Percentiles rank a stretch among this genome's conserved stretches.
phyloP scores from a whole-genome alignment of 2,888 invertebrate genomes.

The Sarcophaga caerulescens region DNA sequence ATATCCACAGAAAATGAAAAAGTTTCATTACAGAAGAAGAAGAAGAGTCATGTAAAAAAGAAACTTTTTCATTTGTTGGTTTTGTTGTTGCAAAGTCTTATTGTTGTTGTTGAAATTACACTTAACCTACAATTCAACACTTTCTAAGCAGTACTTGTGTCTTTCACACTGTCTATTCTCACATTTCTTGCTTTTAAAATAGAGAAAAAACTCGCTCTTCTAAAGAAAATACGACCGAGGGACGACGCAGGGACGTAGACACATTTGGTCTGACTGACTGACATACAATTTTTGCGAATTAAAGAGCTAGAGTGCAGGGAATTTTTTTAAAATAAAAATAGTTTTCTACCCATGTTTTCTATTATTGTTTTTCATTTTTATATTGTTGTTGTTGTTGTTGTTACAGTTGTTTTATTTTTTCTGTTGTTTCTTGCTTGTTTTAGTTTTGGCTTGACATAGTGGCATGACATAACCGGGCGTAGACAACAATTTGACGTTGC shows the following conservation, averaged over 20 bases:
- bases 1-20: constrained; percentile 19
- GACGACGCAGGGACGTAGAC: background rate
- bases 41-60: constrained; percentile 30
- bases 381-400: background rate
- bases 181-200: background rate
- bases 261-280: constrained; percentile 17
- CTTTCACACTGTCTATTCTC: constrained; percentile 18
- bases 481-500: constrained; percentile 24
- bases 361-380: constrained; percentile 26
- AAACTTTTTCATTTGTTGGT: constrained; percentile 29
- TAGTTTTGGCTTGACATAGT: constrained; percentile 46
- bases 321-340: constrained; percentile 11
- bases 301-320: constrained; percentile 22
- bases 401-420: constrained; percentile 19
- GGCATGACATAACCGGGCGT: constrained; percentile 18
- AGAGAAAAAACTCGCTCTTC: background rate
- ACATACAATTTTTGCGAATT: background rate
- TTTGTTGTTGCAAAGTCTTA: background rate
- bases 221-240: background rate
- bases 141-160: constrained; percentile 45
- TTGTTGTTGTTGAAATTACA: constrained; percentile 42
- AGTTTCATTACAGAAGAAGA: constrained; percentile 12
- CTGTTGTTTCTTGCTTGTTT: background rate
- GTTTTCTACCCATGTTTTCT: constrained; percentile 30
- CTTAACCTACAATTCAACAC: constrained; percentile 68